Evolutionary conservation across 2,888 invertebrate genomes (phyloP), one percentile per base, ranked within the genome.

Genomic region (Euzophera pinguis): DNA sequence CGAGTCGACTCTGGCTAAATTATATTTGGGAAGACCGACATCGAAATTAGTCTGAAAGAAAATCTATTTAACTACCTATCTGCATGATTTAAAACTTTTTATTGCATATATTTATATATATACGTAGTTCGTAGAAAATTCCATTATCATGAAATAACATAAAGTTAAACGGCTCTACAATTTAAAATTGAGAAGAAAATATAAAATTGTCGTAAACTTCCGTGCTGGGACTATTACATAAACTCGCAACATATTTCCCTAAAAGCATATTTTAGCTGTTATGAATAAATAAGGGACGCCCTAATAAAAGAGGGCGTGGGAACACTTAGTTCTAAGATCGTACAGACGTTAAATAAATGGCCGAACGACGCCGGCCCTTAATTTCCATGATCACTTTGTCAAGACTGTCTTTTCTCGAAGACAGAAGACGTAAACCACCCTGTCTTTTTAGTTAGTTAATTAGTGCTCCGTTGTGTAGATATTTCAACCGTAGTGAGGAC

Each of bases 301-400:
- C 27, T 49, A 49, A 49, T 49, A 38, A 49, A 49, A 13, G 27
- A 49, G 48, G 48, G 38, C 37, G 38, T 49, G 27, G 27, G 38
- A 45, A 49, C 13, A 27, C 37, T 49, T 49, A 38, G 48, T 14
- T 38, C 48, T 29, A 37, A 14, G 32, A 12, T 14, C 37, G 27
- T 8, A 13, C 5, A 22, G 22, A 22, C 22, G 22, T 22, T 22
- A 17, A 49, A 49, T 37, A 4, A 39, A 49, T 39, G 48, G 12
- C 38, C 48, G 38, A 49, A 16, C 35, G 17, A 22, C 47, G 34
- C 2, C 16, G 22, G 22, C 47, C 37, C 12, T 22, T 16, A 47
- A 37, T 35, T 12, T 47, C 47, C 47, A 37, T 47, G 34, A 47
- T 17, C 8, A 34, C 47, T 17, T 4, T 10, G 17, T 47, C 17